Evolutionary conservation across 2,797 vertebrate species (phyloP).

Genomic region (Erethizon dorsatum): DNA sequence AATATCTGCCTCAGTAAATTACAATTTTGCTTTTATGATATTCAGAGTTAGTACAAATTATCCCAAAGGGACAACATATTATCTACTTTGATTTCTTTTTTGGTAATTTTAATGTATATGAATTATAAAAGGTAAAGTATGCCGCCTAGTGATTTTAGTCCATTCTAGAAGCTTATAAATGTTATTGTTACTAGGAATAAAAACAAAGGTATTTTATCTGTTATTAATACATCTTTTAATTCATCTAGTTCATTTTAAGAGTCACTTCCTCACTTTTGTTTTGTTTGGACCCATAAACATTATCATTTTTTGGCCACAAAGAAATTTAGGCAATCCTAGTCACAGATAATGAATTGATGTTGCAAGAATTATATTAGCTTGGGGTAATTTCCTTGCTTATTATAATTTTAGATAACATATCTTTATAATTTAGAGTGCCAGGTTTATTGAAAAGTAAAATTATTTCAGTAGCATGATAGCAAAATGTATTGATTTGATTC

Average conservation of each 20-base stretch:
- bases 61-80: neutral
- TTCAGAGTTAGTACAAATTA: constrained; percentile 49
- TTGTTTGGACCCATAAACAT: neutral
- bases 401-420: constrained; percentile 53
- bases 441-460: constrained; percentile 64
- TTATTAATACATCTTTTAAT: constrained; percentile 19
- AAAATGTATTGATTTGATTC: constrained; percentile 30
- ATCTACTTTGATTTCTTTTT: constrained; percentile 34
- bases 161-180: constrained; percentile 45
- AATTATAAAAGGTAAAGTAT: constrained; percentile 62
- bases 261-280: constrained; percentile 25
- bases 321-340: neutral
- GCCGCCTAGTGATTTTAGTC: neutral
- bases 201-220: constrained; percentile 29
- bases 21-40: constrained; percentile 52
- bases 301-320: constrained; percentile 29
- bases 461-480: constrained; percentile 7
- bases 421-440: constrained; percentile 7
- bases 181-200: constrained; percentile 2
- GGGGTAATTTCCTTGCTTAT: constrained; percentile 45
- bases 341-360: constrained; percentile 64
- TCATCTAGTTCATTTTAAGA: constrained; percentile 46
- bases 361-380: constrained; percentile 36
- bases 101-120: constrained; percentile 53
- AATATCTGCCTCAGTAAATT: constrained; percentile 39